phyloP scores from a whole-genome alignment of 1,140 invertebrate genomes.

The Zophobas atratus region DNA sequence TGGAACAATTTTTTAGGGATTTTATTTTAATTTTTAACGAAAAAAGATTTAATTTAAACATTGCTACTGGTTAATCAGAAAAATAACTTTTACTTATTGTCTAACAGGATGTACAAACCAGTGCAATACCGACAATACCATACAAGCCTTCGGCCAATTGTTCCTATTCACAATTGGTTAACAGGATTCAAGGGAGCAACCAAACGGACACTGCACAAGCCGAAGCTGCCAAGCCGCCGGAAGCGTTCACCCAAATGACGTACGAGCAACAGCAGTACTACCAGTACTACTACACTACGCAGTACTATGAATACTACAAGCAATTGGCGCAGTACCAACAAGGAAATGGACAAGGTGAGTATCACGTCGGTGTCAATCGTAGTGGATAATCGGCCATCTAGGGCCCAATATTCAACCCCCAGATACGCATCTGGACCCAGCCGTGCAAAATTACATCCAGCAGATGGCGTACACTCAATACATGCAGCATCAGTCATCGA shows the following conservation, averaged over 20 bases:
- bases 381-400: not conserved
- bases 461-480: slow-evolving; percentile 64
- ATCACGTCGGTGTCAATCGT: not conserved
- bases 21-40: slow-evolving; percentile 33
- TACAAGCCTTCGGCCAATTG: slow-evolving; percentile 79
- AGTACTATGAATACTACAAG: slow-evolving; percentile 66
- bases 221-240: slow-evolving; percentile 29
- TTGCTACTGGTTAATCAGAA: slow-evolving; percentile 11
- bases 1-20: slow-evolving; percentile 32
- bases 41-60: slow-evolving; percentile 24
- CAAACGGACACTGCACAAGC: slow-evolving; percentile 52
- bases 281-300: slow-evolving; percentile 64
- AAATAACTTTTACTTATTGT: slow-evolving; percentile 50
- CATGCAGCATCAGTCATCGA: slow-evolving; percentile 56
- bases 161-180: slow-evolving; percentile 88
- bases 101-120: slow-evolving; percentile 49
- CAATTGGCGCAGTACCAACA: slow-evolving; percentile 61
- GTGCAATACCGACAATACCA: slow-evolving; percentile 46
- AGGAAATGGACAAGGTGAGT: slow-evolving; percentile 35
- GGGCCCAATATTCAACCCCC: slow-evolving; percentile 44
- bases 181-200: slow-evolving; percentile 82
- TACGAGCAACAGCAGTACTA: slow-evolving; percentile 65
- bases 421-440: slow-evolving; percentile 57
- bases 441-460: slow-evolving; percentile 60
- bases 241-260: slow-evolving; percentile 52